phyloP scores from a whole-genome alignment of 53 echinoderm and acorn worm genomes.

The Luidia sarsii region DNA sequence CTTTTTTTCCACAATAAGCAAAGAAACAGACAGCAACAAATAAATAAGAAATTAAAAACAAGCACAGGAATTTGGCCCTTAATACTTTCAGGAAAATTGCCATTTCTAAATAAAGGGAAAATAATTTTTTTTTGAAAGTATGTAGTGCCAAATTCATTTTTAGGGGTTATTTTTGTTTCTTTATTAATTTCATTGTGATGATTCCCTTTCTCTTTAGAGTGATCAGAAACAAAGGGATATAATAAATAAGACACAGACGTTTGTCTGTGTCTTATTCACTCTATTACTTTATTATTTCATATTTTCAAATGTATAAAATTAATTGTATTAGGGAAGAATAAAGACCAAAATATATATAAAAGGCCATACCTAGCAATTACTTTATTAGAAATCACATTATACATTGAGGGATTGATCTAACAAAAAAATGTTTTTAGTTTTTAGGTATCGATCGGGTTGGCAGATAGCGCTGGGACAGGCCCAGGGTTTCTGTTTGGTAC shows the following conservation, averaged over 20 bases:
- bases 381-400: background rate
- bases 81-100: too few relatives aligned
- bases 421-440: background rate
- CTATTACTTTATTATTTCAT: background rate
- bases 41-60: too few relatives aligned
- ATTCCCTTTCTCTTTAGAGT: background rate
- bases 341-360: background rate
- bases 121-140: too few relatives aligned
- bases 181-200: background rate
- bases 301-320: background rate
- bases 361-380: background rate
- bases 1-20: background rate
- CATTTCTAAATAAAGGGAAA: too few relatives aligned
- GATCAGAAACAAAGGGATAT: background rate
- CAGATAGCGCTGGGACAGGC: constrained; percentile 4
- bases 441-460: background rate
- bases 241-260: background rate
- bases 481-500: background rate
- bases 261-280: background rate
- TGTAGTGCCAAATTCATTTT: too few relatives aligned
- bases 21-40: too few relatives aligned
- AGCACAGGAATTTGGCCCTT: too few relatives aligned
- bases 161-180: too few relatives aligned
- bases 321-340: background rate
- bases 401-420: background rate